These are phyloP conservation scores for Sinocyclocheilus grahami DNA, from an alignment of 2,113 vertebrate genomes.

Conservation along the genomic window DNA sequence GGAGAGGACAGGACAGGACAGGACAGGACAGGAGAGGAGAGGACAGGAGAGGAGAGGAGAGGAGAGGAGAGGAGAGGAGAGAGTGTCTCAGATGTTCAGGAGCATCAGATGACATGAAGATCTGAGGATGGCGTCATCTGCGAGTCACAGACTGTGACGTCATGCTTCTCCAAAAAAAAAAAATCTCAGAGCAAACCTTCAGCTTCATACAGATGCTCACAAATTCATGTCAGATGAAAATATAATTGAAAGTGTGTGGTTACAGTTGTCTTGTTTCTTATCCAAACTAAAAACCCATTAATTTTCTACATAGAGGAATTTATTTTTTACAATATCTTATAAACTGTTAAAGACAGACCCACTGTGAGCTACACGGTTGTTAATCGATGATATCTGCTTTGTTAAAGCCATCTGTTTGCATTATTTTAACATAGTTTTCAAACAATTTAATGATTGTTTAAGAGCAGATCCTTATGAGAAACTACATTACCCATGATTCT, in stretches of 20 bases:
- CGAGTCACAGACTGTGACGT: not conserved
- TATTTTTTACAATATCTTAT: not conserved
- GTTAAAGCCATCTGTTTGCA: not conserved
- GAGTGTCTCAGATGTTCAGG: constrained; percentile 9
- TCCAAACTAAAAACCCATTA: not conserved
- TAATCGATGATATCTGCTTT: not conserved
- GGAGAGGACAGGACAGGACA: constrained; percentile 7
- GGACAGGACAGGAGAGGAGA: no score
- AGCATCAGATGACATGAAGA: constrained; percentile 9
- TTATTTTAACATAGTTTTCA: not conserved
- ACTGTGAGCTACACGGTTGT: not conserved
- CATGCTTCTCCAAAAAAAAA: no score
- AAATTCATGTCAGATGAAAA: not conserved
- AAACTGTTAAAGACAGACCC: not conserved
- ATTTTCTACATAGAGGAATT: not conserved
- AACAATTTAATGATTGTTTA: not conserved
- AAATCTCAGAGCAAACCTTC: not conserved
- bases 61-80: not conserved
- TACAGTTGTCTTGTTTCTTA: not conserved
- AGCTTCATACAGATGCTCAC: not conserved
- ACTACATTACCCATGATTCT: not conserved
- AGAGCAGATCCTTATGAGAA: not conserved
- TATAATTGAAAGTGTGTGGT: not conserved
- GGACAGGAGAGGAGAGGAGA: no score
- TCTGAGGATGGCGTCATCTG: not conserved